Base-by-base conservation (phyloP, 2,888 invertebrate species). In the Acanthosepion lycidas region DNA sequence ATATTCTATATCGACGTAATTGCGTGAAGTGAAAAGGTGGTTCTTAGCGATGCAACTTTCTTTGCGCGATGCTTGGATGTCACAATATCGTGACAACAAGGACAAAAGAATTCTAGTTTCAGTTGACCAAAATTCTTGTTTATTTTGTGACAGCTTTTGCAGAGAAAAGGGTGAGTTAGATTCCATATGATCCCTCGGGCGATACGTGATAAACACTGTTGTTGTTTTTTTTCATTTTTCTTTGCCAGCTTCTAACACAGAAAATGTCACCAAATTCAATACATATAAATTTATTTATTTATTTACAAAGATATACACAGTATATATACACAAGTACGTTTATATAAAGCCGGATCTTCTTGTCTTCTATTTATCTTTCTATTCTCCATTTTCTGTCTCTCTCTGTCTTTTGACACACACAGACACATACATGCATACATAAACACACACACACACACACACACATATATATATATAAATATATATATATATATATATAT, bases 21-120 rank as follows among this genome's bases (percentile, higher is more conserved):
- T 18, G 9, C 78, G n/a, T 5, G 15, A n/a, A n/a, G 15, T 78
- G n/a, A 33, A 33, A 78, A 33, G n/a, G 9, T 78, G 3, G 6
- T 78, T 78, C 78, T 33, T 15, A n/a, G 15, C 15, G n/a, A 2
- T 78, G 20, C 12, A 15, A 23, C n/a, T 78, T n/a, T 78, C 18
- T 33, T n/a, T 78, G 12, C n/a, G n/a, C n/a, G 15, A 78, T 78
- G n/a, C n/a, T 78, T 78, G n/a, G 78, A 78, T 78, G 78, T 78
- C 78, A 78, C 78, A 78, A n/a, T 78, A n/a, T 78, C 78, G 78
- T 78, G 78, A 78, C 78, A 78, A 78, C 78, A 78, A 9, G 78
- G 78, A 78, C 78, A 78, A 78, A 78, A 78, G 78, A 78, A 78
- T n/a, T 15, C 8, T 18, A 78, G 78, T 78, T 18, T 78, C 78